These are phyloP conservation scores for Takifugu rubripes DNA, from an alignment of 2,797 vertebrate species.

Conservation along the genomic window DNA sequence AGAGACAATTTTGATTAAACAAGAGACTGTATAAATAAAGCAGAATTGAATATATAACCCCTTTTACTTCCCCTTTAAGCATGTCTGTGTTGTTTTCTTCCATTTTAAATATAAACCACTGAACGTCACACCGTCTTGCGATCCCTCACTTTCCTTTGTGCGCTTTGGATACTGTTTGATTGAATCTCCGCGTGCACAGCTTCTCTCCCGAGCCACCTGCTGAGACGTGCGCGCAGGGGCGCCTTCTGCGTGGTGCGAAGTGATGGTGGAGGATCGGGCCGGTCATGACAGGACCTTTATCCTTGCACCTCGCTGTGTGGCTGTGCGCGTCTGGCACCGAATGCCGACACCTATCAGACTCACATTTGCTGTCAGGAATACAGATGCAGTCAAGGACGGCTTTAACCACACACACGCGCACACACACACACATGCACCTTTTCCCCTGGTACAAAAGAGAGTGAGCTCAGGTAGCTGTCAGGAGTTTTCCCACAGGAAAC, in stretches of 20 bases:
- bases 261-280: constrained; percentile 44
- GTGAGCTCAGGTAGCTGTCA: constrained; percentile 72
- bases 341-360: constrained; percentile 46
- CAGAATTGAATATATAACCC: too few species aligned
- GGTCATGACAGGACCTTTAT: constrained; percentile 50
- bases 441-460: constrained; percentile 52
- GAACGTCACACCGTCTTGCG: constrained; percentile 5
- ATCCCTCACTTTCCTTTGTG: constrained; percentile 20
- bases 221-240: constrained; percentile 16
- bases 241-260: constrained; percentile 27
- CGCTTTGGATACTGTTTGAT: constrained; percentile 53
- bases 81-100: too few species aligned
- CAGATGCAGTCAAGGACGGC: constrained; percentile 5
- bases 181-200: constrained; percentile 48
- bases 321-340: constrained; percentile 26
- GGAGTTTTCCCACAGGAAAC: constrained; percentile 63
- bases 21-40: too few species aligned
- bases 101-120: too few species aligned
- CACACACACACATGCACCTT: constrained; percentile 19
- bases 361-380: constrained; percentile 15
- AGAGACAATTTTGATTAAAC: too few species aligned
- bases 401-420: constrained; percentile 12
- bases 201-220: constrained; percentile 37
- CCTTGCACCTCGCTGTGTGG: constrained; percentile 29
- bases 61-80: too few species aligned